Evolutionary conservation across 2,113 vertebrate species (phyloP), one percentile per base, ranked within the genome.

Genomic region (Melanerpes formicivorus): DNA sequence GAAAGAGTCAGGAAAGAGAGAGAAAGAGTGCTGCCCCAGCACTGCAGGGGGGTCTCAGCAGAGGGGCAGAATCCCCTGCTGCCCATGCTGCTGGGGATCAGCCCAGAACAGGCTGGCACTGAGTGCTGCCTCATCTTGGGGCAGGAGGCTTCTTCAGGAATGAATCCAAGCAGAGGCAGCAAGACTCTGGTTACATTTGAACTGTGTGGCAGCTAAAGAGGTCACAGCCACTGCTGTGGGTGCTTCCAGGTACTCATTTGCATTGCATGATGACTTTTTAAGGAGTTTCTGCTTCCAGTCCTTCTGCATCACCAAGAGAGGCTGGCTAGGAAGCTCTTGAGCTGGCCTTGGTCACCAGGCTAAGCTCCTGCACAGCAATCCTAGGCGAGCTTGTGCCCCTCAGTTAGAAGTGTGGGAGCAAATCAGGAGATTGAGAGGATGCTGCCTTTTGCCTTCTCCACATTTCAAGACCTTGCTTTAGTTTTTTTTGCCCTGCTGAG

Each of bases 141-240:
- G 42, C 42, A 42, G 14, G 42, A 42, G 42, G 42, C 12, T 42
- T 50, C 19, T 22, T 52, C 50, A 52, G 27, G 55, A 11, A 29
- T 1, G 1, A 30, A 42, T 1, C 0, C 17, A 22, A 48, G 29
- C 34, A 70, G 54, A 59, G 34, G 60, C 34, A 63, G 32, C 34
- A 63, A 63, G 60, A 26, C 32, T 19, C 30, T 37, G 56, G 30
- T 40, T 64, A 16, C 7, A 44, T 54, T 73, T 87, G 37, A 40
- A 5, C 30, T 64, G 21, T 3, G 1, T 29, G 52, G 42, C 69
- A 77, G 8, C 58, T 44, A 4, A 22, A 23, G 50, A 75, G 30
- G 60, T 48, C 52, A 2, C 7, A 9, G 0, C 10, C 22, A 3
- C 6, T 77, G 62, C 52, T 80, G 23, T 64, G 9, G 22, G 1